Base-by-base conservation (phyloP, 2,888 invertebrate genomes). In the Limnephilus auricula region DNA sequence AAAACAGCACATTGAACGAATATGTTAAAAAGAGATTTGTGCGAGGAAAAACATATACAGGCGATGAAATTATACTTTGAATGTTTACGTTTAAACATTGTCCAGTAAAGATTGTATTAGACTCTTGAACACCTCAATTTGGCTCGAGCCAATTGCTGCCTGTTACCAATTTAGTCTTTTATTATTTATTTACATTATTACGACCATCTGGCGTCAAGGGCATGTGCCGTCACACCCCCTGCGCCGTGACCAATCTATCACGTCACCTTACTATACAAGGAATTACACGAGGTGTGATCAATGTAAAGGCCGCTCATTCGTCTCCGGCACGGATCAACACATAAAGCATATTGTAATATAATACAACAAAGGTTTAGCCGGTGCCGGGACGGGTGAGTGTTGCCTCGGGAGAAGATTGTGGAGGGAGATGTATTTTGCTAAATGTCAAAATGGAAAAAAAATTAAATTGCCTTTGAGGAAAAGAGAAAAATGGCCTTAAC, bases 111-210 rank as follows among this genome's bases (percentile, higher is more conserved):
- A 79, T 89, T 89, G 79, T 89, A 89, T 89, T 79, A 89, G 89
- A 89, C 89, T 79, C 79, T 89, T 89, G 80, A 88, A 89, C 89
- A 89, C 79, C 89, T 34, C 82, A 82, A 80, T 32, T 31, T 79
- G 79, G 88, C 88, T 50, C n/a, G 32, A 25, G 84, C 45, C 45
- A 30, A 65, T 65, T 82, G 91, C 79, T 65, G 91, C 89, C 83
- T 91, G 91, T 91, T 91, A 91, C 91, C 89, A 83, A 89, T 91
- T 50, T 89, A 89, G 88, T 91, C 91, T 85, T 50, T 80, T 90
- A 90, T 90, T 90, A 90, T 90, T 90, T 90, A 90, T 90, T 90
- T 87, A 87, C 90, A 79, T 50, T 90, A 79, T 85, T 65, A 85
- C 90, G 79, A 85, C 86, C 85, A 86, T 80, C 85, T 30, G 85